Base-by-base conservation (phyloP, 2,797 vertebrate species). In the Morelia viridis region DNA sequence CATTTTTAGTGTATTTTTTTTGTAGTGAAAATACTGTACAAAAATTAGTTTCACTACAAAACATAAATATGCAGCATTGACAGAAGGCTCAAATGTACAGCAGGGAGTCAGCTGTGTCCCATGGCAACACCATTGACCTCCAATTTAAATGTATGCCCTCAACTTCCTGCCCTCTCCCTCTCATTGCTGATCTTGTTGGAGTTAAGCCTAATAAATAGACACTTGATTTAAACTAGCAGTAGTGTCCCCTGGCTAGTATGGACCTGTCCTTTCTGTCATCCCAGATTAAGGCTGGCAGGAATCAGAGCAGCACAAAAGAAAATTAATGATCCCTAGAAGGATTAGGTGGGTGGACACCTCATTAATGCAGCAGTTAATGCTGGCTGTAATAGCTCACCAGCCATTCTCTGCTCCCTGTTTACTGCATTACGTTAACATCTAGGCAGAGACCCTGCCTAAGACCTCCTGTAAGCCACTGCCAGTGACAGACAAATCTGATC, bases 281-380 rank as follows among this genome's bases (percentile, higher is more conserved):
- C 56, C 86, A 85, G 89, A 85, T 61, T 88, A 91, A 62, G 57
- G 87, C 35, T 85, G 24, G 57, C 87, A 85, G 87, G 41, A 87
- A 88, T 88, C 61, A 60, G 50, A 58, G 58, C 1, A 60, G 26
- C 31, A 88, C 85, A 89, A 89, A 91, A 31, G 90, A 86, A 71
- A 88, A 86, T 86, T 46, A 89, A 80, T 76, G 26, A 62, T 85
- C 15, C 53, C 31, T n/a, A 50, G 61, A n/a, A 76, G 41, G 35
- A 46, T 46, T 22, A 24, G 46, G 90, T 71, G 80, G 89, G n/a
- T 28, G 35, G 76, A 17, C 50, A 24, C 68, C n/a, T 93, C 76
- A 89, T 86, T 41, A 76, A 76, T 64, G 17, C 58, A 62, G 13
- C 2, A 0, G 58, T 24, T 22, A n/a, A 28, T n/a, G 17, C n/a